Conservation (phyloP, 2,113 vertebrate genomes). For the Melanerpes aurifrons region DNA sequence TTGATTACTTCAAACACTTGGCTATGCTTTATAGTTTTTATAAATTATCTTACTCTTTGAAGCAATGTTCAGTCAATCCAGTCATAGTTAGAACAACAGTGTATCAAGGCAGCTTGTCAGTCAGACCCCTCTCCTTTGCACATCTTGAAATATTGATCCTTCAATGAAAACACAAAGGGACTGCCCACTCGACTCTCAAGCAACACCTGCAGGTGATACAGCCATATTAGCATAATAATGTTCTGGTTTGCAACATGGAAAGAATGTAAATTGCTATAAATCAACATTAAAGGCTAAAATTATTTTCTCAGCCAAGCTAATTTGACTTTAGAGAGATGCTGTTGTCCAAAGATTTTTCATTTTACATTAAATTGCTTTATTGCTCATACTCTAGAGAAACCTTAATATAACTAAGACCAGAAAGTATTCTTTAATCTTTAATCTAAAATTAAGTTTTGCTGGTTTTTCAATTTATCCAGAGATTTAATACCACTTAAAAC, state of each 20-base stretch:
- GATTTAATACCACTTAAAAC: constrained; percentile 9
- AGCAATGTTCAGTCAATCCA: constrained; percentile 10
- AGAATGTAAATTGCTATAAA: constrained; percentile 20
- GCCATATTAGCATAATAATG: background rate
- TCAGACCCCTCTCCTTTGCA: background rate
- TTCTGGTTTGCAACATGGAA: background rate
- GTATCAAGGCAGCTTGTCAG: constrained; percentile 7
- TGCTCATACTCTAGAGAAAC: constrained; percentile 40
- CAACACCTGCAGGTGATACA: constrained; percentile 7
- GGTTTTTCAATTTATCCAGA: constrained; percentile 53
- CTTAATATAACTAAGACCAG: constrained; percentile 14
- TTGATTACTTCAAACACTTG: constrained; percentile 1
- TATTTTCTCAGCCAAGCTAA: constrained; percentile 34
- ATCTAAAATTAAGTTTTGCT: constrained; percentile 59
- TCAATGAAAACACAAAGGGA: constrained; percentile 16
- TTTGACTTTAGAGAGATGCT: background rate
- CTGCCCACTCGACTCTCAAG: background rate
- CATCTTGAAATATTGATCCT: constrained; percentile 29
- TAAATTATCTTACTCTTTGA: constrained; percentile 26
- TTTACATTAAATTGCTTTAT: constrained; percentile 22
- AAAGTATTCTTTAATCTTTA: constrained; percentile 53
- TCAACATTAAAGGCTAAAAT: constrained; percentile 31
- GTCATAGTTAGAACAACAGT: background rate
- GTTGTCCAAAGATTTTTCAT: constrained; percentile 23
- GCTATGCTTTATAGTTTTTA: background rate